Conservation (phyloP, 2,113 vertebrate species). For the Hoplias malabaricus region DNA sequence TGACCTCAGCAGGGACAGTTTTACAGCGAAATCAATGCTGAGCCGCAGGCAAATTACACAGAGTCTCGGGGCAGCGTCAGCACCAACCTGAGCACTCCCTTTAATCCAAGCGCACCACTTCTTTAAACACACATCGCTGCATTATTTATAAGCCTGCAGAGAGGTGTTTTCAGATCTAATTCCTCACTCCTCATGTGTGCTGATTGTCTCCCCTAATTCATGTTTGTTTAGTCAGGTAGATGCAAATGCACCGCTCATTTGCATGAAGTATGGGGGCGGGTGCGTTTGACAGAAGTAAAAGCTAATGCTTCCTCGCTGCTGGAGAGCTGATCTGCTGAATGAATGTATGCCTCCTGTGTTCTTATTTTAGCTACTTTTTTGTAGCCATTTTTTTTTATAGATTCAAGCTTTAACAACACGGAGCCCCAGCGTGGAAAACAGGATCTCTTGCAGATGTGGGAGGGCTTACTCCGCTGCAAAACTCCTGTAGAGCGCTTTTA, state of each 20-base stretch:
- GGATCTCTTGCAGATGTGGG: conserved; percentile 12
- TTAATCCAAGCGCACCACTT: conserved; percentile 30
- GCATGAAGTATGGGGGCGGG: conserved; percentile 46
- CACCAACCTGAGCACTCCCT: conserved; percentile 26
- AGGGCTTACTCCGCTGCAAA: background rate
- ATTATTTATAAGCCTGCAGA: conserved; percentile 64
- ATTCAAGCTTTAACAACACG: conserved; percentile 32
- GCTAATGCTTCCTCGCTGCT: conserved; percentile 34
- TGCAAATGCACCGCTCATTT: conserved; percentile 64
- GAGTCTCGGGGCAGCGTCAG: conserved; percentile 14
- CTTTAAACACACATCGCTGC: conserved; percentile 57
- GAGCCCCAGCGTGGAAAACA: conserved; percentile 21
- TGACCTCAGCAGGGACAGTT: conserved; percentile 46
- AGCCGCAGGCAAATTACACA: conserved; percentile 31
- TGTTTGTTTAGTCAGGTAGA: conserved; percentile 66
- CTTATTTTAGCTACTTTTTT: conserved; percentile 15
- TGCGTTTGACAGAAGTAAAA: conserved; percentile 40
- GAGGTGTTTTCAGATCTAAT: conserved; percentile 58
- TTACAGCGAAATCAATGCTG: conserved; percentile 48
- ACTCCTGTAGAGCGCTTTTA: conserved; percentile 3
- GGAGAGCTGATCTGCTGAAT: conserved; percentile 23
- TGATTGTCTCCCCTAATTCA: conserved; percentile 67
- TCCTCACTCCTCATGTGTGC: conserved; percentile 59
- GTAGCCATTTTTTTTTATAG: conserved; percentile 27
- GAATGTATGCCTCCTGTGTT: conserved; percentile 35